phyloP scores from a whole-genome alignment of 2,797 vertebrate species.

The Parambassis ranga region DNA sequence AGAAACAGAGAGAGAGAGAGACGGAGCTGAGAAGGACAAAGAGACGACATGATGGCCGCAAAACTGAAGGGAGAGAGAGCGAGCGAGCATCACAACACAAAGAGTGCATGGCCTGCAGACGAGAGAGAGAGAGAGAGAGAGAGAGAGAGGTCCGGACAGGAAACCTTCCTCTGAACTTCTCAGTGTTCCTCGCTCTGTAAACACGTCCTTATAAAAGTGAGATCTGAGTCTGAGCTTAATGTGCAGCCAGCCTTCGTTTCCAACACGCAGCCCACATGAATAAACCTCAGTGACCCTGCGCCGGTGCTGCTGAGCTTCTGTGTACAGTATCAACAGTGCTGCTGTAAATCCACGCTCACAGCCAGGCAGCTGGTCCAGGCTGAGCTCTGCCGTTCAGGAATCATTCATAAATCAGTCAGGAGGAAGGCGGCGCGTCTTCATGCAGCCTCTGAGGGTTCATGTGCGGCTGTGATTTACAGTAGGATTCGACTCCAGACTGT shows the following conservation, averaged over 20 bases:
- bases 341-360: conserved; percentile 8
- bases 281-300: conserved; percentile 24
- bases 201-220: too few species aligned
- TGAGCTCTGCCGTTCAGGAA: conserved; percentile 9
- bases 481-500: background rate
- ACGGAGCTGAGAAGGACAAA: conserved; percentile 30
- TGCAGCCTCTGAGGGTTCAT: too few species aligned
- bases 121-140: background rate
- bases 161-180: background rate
- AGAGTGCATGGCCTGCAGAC: background rate
- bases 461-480: background rate
- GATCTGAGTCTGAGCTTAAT: background rate
- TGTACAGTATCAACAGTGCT: background rate
- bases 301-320: conserved; percentile 7
- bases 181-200: background rate
- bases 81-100: conserved; percentile 13
- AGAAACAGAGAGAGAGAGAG: conserved; percentile 27
- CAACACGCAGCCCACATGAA: conserved; percentile 25
- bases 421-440: too few species aligned
- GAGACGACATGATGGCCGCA: conserved; percentile 13
- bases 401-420: conserved; percentile 10
- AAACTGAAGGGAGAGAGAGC: background rate
- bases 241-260: conserved; percentile 12
- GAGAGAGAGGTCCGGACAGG: background rate
- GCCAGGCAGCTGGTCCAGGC: conserved; percentile 1